A percentile compares a stretch with the other conserved stretches of the same genome.
Evolutionary conservation across 2,888 invertebrate species (phyloP).

Genomic region (Cinara cedri): DNA sequence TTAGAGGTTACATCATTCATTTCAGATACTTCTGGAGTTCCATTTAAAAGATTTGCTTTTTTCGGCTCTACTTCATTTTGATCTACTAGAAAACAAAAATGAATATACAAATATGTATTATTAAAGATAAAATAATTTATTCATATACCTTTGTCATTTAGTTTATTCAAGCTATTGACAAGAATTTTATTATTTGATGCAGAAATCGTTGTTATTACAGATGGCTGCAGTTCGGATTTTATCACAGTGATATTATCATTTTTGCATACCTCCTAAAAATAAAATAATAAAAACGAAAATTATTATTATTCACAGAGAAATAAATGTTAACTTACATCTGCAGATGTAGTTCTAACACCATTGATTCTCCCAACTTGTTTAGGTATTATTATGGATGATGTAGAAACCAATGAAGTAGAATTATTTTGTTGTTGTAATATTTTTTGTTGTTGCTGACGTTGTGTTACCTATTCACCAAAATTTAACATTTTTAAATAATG

Average conservation of each 20-base stretch:
- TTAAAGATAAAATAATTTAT: not conserved
- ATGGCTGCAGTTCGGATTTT: conserved; percentile 39
- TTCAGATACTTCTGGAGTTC: conserved; percentile 35
- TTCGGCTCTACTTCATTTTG: conserved; percentile 32
- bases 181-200: conserved; percentile 39
- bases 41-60: conserved; percentile 41
- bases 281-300: too few relatives aligned
- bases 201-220: conserved; percentile 50
- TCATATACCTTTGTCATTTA: conserved; percentile 40
- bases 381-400: conserved; percentile 26
- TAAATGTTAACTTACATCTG: conserved; percentile 27
- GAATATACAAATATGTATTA: not conserved
- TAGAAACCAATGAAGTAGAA: conserved; percentile 9
- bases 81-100: conserved; percentile 34
- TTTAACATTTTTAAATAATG: not conserved
- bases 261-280: conserved; percentile 34
- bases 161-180: conserved; percentile 38
- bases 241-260: conserved; percentile 18
- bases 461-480: conserved; percentile 67
- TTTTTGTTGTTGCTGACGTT: conserved; percentile 71
- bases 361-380: conserved; percentile 42
- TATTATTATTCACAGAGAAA: conserved; percentile 5
- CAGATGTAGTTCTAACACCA: conserved; percentile 25
- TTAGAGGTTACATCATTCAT: conserved; percentile 60
- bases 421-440: conserved; percentile 67